A percentile compares a stretch with the other conserved stretches of the same genome.
These are phyloP conservation scores for Lasius platythorax DNA, from an alignment of 2,888 invertebrate genomes.

Conservation along the genomic window DNA sequence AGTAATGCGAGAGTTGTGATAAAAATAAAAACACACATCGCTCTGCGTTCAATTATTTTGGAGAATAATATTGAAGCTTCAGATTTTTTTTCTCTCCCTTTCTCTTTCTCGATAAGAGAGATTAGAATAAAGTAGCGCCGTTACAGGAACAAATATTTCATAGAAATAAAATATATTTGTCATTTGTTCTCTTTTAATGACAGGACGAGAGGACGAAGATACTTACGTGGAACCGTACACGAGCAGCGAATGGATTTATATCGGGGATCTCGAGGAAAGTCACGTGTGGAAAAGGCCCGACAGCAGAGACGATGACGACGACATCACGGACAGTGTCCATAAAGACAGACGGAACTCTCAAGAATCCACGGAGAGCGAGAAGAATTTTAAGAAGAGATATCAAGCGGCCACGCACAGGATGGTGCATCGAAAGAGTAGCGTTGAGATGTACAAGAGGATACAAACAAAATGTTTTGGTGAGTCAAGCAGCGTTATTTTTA, in stretches of 20 bases:
- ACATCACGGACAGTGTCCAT: slow-evolving; percentile 76
- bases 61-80: not conserved
- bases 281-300: slow-evolving; percentile 88
- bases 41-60: not conserved
- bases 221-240: slow-evolving; percentile 92
- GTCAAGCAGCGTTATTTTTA: slow-evolving; percentile 78
- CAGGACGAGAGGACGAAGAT: slow-evolving; percentile 89
- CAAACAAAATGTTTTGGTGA: slow-evolving; percentile 94
- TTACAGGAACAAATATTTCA: not conserved
- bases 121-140: not conserved
- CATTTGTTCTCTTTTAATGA: slow-evolving; percentile 15
- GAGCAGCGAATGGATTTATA: slow-evolving; percentile 91
- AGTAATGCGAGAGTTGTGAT: not conserved
- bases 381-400: slow-evolving; percentile 94
- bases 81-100: no score
- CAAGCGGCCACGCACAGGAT: slow-evolving; percentile 95
- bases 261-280: slow-evolving; percentile 91
- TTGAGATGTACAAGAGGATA: slow-evolving; percentile 95
- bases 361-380: slow-evolving; percentile 93
- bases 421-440: slow-evolving; percentile 95
- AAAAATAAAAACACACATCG: not conserved
- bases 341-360: slow-evolving; percentile 87
- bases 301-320: slow-evolving; percentile 85
- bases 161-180: not conserved
- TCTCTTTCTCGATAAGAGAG: not conserved